These are phyloP conservation scores for Synanthedon myopaeformis DNA, from an alignment of 2,888 invertebrate genomes.

Conservation along the genomic window DNA sequence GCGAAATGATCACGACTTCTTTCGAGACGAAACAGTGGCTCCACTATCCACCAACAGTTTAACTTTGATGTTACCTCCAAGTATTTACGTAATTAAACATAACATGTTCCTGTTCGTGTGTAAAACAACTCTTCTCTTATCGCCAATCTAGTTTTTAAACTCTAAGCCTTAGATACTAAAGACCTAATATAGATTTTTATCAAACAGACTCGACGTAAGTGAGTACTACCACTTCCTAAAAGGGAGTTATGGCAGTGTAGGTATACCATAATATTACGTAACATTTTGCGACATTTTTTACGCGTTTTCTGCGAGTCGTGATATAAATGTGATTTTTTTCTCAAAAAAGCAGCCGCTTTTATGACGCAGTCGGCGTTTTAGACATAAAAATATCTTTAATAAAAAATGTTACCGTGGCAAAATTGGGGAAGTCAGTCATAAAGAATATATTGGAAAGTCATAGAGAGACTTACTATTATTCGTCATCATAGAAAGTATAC, in stretches of 20 bases:
- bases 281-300: not conserved
- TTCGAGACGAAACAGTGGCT: not conserved
- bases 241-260: not conserved
- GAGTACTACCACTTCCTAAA: constrained; percentile 15
- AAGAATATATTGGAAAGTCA: too few species aligned
- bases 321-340: not conserved
- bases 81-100: not conserved
- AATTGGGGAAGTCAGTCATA: too few species aligned
- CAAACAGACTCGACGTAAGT: constrained; percentile 8
- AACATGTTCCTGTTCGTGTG: not conserved
- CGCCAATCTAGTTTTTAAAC: too few species aligned
- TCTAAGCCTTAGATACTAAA: too few species aligned
- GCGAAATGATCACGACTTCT: not conserved
- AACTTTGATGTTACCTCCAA: not conserved
- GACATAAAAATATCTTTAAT: too few species aligned
- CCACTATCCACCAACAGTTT: not conserved
- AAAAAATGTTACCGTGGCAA: too few species aligned
- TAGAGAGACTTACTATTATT: too few species aligned
- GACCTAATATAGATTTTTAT: constrained; percentile 15
- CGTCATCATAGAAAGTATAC: too few species aligned
- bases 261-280: not conserved
- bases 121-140: too few species aligned
- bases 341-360: not conserved
- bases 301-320: not conserved
- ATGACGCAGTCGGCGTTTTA: too few species aligned